Conservation (phyloP, 1,140 invertebrate species). For the Delia radicum region DNA sequence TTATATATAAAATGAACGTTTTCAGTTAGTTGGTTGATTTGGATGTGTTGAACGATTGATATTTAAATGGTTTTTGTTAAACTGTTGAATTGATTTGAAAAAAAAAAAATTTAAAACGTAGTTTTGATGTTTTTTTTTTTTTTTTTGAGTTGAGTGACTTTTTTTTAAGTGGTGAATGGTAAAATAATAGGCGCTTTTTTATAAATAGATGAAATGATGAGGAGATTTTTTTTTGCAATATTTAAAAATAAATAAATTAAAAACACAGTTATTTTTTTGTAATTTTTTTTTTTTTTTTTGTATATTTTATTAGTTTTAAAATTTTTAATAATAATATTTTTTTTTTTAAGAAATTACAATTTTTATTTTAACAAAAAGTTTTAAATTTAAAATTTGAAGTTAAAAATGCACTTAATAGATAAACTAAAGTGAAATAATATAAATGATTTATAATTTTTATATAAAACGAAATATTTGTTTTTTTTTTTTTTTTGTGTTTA, state of each 20-base stretch:
- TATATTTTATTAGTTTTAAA: conserved; percentile 17
- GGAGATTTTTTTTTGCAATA: not conserved
- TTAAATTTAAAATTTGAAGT: not conserved
- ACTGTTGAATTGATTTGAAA: not conserved
- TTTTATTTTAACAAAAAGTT: not conserved
- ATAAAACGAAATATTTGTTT: not conserved
- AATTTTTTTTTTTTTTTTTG: not conserved
- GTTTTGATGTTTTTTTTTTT: not conserved
- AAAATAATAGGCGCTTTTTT: not conserved
- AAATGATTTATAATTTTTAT: conserved; percentile 2
- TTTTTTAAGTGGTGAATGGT: not conserved
- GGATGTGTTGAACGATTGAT: not conserved
- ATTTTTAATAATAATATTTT: not conserved
- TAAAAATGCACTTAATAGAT: conserved; percentile 19
- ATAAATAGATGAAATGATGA: conserved; percentile 1
- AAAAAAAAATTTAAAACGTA: not conserved
- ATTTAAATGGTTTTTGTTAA: not conserved
- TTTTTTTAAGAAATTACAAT: conserved; percentile 17
- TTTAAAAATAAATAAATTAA: not conserved
- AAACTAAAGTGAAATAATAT: conserved; percentile 6
- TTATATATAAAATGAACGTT: conserved; percentile 16
- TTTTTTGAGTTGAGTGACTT: not conserved
- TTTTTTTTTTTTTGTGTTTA: conserved; percentile 3
- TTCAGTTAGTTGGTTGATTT: not conserved
- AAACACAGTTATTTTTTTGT: not conserved